Conservation (phyloP, 2,888 invertebrate genomes). For the Drosophila fulvimacula region DNA sequence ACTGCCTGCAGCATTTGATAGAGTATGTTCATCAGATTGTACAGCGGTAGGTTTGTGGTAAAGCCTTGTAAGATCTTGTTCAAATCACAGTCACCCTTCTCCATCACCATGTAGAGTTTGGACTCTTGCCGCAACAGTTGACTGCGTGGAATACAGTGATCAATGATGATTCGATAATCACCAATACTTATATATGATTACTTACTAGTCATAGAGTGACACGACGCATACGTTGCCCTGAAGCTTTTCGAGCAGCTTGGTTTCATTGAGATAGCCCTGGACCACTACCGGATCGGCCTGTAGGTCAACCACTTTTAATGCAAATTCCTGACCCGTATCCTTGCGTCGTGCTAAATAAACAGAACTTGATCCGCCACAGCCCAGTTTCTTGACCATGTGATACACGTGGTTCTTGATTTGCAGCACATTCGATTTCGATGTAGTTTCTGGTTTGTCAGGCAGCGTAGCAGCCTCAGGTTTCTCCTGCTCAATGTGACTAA, state of each 20-base stretch:
- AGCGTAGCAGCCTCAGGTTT: constrained; percentile 13
- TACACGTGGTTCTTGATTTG: constrained; percentile 91
- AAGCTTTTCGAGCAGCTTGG: constrained; percentile 91
- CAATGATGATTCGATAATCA: background rate
- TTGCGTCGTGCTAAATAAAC: constrained; percentile 86
- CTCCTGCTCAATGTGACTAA: constrained; percentile 47
- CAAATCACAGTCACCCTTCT: constrained; percentile 96
- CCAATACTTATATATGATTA: background rate
- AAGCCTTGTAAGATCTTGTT: constrained; percentile 89
- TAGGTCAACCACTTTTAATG: constrained; percentile 89
- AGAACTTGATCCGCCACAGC: constrained; percentile 95
- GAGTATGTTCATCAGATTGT: constrained; percentile 95
- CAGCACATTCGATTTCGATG: constrained; percentile 82
- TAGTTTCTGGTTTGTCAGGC: constrained; percentile 19
- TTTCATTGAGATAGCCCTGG: constrained; percentile 95
- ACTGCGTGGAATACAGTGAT: constrained; percentile 85
- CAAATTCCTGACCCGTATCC: constrained; percentile 78
- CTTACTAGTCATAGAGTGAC: constrained; percentile 94
- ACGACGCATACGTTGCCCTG: constrained; percentile 94
- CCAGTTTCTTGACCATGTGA: constrained; percentile 90
- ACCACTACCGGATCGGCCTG: constrained; percentile 89
- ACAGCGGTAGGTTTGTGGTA: constrained; percentile 88
- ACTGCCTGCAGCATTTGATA: constrained; percentile 97
- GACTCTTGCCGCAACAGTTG: constrained; percentile 88
- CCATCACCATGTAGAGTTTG: constrained; percentile 94